Conservation (phyloP, 2,113 vertebrate genomes). For the Halichoerus grypus region DNA sequence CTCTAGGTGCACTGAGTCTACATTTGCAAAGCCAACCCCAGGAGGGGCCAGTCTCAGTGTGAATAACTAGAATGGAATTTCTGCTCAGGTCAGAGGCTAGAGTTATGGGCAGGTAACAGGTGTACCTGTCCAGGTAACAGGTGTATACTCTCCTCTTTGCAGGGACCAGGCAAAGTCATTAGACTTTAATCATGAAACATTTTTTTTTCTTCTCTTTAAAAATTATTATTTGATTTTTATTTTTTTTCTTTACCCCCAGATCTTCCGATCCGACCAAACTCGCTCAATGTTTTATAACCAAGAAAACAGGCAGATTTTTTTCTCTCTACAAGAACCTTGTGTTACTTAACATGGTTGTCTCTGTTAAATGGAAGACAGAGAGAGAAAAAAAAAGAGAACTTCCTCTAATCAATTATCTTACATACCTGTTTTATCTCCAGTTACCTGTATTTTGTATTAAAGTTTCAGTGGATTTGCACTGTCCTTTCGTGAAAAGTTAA, state of each 20-base stretch:
- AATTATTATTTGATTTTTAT: background rate
- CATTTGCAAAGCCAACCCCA: background rate
- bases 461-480: background rate
- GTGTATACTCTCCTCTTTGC: background rate
- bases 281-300: background rate
- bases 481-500: background rate
- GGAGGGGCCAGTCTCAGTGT: background rate
- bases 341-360: background rate
- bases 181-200: background rate
- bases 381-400: background rate
- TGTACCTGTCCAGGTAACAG: background rate
- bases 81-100: background rate
- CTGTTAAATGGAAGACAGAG: background rate
- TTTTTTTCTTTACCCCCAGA: background rate
- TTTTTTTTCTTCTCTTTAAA: background rate
- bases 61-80: background rate
- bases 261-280: background rate
- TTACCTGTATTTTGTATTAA: background rate
- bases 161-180: background rate
- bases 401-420: too few relatives aligned
- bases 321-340: background rate
- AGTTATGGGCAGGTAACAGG: background rate
- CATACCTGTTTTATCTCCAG: background rate
- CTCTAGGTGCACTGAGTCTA: background rate
- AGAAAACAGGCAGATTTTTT: background rate